phyloP scores from a whole-genome alignment of 2,888 invertebrate species.

The Epiblema foenella region DNA sequence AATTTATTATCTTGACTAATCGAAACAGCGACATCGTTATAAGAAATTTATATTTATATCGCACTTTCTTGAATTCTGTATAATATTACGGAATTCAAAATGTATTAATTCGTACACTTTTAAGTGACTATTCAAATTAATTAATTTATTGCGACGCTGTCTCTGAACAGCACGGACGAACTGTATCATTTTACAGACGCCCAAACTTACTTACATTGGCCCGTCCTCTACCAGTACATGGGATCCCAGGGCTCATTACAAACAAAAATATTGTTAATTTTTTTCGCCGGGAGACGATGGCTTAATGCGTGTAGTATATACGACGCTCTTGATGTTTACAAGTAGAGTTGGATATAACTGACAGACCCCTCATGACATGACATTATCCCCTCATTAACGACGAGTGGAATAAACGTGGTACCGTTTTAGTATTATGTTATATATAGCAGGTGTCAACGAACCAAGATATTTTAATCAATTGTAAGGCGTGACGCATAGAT shows the following conservation, averaged over 20 bases:
- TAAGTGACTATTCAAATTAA: neutral
- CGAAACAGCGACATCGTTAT: neutral
- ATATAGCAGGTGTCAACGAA: neutral
- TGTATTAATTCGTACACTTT: neutral
- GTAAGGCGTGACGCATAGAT: neutral
- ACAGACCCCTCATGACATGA: neutral
- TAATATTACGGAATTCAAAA: neutral
- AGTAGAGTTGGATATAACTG: neutral
- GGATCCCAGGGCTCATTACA: too few species aligned
- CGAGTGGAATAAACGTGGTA: slow-evolving; percentile 2
- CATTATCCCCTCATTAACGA: neutral
- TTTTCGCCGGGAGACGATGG: too few species aligned
- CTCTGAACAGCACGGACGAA: neutral
- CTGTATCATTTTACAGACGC: neutral
- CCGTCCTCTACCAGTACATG: too few species aligned
- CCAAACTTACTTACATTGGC: too few species aligned
- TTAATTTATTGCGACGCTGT: neutral
- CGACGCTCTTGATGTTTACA: neutral
- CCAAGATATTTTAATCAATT: neutral
- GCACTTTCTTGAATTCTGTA: neutral
- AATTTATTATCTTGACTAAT: neutral
- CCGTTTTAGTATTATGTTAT: neutral
- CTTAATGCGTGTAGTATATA: neutral
- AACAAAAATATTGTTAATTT: too few species aligned
- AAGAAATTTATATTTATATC: neutral